Evolutionary conservation across 2,797 vertebrate species (phyloP).

Genomic region (Cuniculus paca): DNA sequence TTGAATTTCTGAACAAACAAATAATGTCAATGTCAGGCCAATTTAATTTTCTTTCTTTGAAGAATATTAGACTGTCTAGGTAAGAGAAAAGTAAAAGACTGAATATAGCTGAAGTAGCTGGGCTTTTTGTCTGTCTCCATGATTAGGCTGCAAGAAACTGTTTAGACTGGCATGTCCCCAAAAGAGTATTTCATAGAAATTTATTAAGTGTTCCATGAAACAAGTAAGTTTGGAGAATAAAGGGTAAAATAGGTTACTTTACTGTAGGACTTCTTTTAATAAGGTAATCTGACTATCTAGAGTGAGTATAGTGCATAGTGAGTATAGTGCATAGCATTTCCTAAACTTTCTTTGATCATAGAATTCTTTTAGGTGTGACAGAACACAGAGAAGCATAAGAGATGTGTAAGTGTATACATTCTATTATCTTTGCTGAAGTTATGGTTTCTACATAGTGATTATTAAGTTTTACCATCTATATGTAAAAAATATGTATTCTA

Average conservation of each 20-base stretch:
- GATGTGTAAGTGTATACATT: neutral
- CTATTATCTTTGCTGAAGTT: neutral
- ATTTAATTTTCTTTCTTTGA: constrained; percentile 71
- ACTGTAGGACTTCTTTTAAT: neutral
- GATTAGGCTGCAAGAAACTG: constrained; percentile 12
- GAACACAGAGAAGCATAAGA: neutral
- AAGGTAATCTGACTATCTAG: neutral
- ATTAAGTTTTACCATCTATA: neutral
- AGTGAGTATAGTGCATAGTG: neutral
- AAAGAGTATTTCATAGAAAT: constrained; percentile 40
- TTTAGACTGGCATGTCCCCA: neutral
- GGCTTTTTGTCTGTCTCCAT: constrained; percentile 43
- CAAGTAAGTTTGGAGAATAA: constrained; percentile 21
- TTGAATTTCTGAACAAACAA: constrained; percentile 73
- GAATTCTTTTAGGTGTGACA: constrained; percentile 19
- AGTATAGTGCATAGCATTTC: neutral
- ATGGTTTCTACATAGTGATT: neutral
- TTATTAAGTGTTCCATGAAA: constrained; percentile 12
- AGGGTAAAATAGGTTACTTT: neutral
- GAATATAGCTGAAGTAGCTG: neutral
- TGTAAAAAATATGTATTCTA: neutral
- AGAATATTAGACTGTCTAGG: constrained; percentile 56
- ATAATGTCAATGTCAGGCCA: constrained; percentile 67
- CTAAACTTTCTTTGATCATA: neutral
- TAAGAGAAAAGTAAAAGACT: constrained; percentile 49